A percentile compares a stretch with the other conserved stretches of the same genome.
These are phyloP conservation scores for Romanomermis culicivorax DNA, from an alignment of 2,888 invertebrate genomes.

Conservation along the genomic window DNA sequence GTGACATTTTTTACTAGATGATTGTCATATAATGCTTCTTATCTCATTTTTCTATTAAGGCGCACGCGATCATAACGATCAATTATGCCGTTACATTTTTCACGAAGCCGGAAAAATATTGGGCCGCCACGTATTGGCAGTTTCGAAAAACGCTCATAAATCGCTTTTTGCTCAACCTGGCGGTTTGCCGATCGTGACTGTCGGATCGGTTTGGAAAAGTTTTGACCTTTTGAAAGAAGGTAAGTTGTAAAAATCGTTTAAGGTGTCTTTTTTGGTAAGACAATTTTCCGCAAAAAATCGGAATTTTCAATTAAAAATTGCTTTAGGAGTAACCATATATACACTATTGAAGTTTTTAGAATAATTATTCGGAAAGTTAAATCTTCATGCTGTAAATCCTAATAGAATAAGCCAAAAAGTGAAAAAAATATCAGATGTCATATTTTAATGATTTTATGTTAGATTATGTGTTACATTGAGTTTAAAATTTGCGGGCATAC, in stretches of 20 bases:
- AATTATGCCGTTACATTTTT: conserved; percentile 48
- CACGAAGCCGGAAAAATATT: conserved; percentile 44
- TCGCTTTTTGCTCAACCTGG: conserved; percentile 36
- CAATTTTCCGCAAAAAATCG: too few relatives aligned
- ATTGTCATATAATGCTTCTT: too few relatives aligned
- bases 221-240: conserved; percentile 58
- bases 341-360: too few relatives aligned
- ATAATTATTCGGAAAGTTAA: too few relatives aligned
- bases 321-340: too few relatives aligned
- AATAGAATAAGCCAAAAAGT: too few relatives aligned
- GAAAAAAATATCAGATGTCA: too few relatives aligned
- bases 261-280: not conserved
- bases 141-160: conserved; percentile 40
- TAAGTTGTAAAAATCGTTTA: conserved; percentile 3
- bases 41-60: not conserved
- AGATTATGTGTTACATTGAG: too few relatives aligned
- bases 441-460: too few relatives aligned
- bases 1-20: too few relatives aligned
- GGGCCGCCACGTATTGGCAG: conserved; percentile 45
- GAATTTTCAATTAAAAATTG: not conserved
- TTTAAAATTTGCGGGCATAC: too few relatives aligned
- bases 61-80: conserved; percentile 49
- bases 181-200: conserved; percentile 58
- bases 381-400: too few relatives aligned
- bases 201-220: conserved; percentile 84